Conservation (phyloP, 1,140 invertebrate genomes). For the Heliconius hermathena region DNA sequence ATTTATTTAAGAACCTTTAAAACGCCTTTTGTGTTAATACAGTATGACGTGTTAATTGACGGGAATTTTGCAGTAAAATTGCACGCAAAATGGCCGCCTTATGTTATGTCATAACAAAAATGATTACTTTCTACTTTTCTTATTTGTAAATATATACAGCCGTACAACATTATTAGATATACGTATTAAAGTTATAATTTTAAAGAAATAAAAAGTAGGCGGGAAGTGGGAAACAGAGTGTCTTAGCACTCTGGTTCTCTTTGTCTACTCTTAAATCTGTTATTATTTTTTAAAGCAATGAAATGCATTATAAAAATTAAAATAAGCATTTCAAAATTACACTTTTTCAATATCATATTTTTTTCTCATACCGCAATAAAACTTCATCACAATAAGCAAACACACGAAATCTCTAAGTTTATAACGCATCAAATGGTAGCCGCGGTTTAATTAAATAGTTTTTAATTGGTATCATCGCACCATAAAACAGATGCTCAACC, state of each 20-base stretch:
- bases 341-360: slow-evolving; percentile 36
- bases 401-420: slow-evolving; percentile 62
- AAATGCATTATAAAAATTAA: too few relatives aligned
- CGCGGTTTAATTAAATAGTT: slow-evolving; percentile 74
- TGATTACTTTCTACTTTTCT: slow-evolving; percentile 46
- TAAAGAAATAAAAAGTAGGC: neutral
- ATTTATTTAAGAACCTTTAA: slow-evolving; percentile 53
- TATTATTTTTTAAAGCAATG: too few relatives aligned
- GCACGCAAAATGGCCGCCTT: slow-evolving; percentile 52
- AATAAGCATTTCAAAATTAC: slow-evolving; percentile 38
- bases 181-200: neutral
- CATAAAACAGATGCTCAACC: slow-evolving; percentile 68
- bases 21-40: slow-evolving; percentile 59
- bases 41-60: slow-evolving; percentile 69
- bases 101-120: slow-evolving; percentile 55
- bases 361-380: slow-evolving; percentile 61
- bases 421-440: slow-evolving; percentile 73
- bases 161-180: neutral
- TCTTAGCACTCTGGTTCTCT: too few relatives aligned
- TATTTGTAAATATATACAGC: neutral
- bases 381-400: slow-evolving; percentile 76
- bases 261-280: too few relatives aligned
- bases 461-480: slow-evolving; percentile 75
- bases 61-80: slow-evolving; percentile 52
- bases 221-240: too few relatives aligned